phyloP scores from a whole-genome alignment of 1,140 invertebrate genomes.

The Bombyx mandarina region DNA sequence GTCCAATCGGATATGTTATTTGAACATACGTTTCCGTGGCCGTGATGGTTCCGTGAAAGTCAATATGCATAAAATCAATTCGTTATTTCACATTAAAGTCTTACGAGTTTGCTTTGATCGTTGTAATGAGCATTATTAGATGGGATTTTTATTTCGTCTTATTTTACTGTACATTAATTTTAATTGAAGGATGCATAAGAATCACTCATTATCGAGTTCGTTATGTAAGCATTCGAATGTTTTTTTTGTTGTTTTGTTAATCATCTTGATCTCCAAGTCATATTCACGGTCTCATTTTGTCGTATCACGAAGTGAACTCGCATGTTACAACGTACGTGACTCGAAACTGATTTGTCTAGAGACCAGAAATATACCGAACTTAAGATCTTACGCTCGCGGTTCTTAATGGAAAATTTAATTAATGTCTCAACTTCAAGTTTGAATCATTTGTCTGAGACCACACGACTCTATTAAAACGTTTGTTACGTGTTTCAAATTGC shows the following conservation, averaged over 20 bases:
- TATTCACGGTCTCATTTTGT: not conserved
- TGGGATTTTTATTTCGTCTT: not conserved
- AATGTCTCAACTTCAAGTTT: conserved; percentile 20
- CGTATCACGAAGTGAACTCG: conserved; percentile 17
- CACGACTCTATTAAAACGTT: conserved; percentile 15
- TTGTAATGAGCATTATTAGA: conserved; percentile 2
- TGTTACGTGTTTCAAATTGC: conserved; percentile 13
- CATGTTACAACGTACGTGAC: conserved; percentile 22
- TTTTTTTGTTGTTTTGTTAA: not conserved
- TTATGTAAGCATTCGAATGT: conserved; percentile 1
- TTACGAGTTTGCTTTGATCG: not conserved
- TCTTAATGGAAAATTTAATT: conserved; percentile 22
- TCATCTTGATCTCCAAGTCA: not conserved
- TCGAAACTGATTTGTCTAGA: conserved; percentile 17
- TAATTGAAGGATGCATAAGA: not conserved
- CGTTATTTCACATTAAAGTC: conserved; percentile 8
- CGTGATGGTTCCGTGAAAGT: conserved; percentile 13
- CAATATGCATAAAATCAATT: conserved; percentile 11
- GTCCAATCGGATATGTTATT: conserved; percentile 16
- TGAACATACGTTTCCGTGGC: conserved; percentile 9
- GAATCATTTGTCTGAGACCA: conserved; percentile 22
- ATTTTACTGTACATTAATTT: not conserved
- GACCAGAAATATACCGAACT: conserved; percentile 25
- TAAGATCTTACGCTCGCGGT: conserved; percentile 14
- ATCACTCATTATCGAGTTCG: no score